Evolutionary conservation across 2,113 vertebrate species (phyloP), one percentile per base, ranked within the genome.

Genomic region (Globicephala melas): DNA sequence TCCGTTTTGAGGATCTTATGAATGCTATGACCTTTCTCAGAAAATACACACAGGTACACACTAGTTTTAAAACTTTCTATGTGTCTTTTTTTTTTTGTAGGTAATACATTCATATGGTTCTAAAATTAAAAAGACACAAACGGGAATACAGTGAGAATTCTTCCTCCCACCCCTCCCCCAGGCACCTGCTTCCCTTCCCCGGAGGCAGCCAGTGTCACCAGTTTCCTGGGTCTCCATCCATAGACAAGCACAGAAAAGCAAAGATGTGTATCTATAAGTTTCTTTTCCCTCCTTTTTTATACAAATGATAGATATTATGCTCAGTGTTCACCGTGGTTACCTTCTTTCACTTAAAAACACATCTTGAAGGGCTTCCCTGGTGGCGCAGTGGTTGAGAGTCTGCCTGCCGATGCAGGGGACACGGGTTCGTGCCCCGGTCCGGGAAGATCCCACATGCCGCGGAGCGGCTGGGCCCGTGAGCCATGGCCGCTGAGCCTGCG

Each of bases 71-170:
- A 90, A 25, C 44, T 74, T 95, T 81, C 31, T 80, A 20, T 55
- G 68, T 79, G 53, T 41, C 85, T 90, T 80, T 67, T 82, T n/a
- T 73, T 91, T 44, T 94, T 96, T 87, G 73, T 94, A 97, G 96
- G 93, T 97, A 85, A 95, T 83, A 93, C 91, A 94, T 96, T 95
- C 94, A 77, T 62, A 74, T 4, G 85, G 26, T 73, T 97, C 97
- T 94, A 96, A 97, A 97, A 96, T 97, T 94, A 84, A 94, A 97
- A 93, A 96, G 94, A 91, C 82, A 82, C 88, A 84, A 87, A 71
- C 10, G 33, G 62, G 82, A 84, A 97, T 94, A 38, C 85, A 95
- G 89, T 60, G 96, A 82, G 77, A 68, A 83, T 92, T 44, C 94
- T 60, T 28, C 97, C 90, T 88, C 97, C 96, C 88, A 80, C 96